Evolutionary conservation across 2,888 invertebrate genomes (phyloP).

Genomic region (Tholera decimalis): DNA sequence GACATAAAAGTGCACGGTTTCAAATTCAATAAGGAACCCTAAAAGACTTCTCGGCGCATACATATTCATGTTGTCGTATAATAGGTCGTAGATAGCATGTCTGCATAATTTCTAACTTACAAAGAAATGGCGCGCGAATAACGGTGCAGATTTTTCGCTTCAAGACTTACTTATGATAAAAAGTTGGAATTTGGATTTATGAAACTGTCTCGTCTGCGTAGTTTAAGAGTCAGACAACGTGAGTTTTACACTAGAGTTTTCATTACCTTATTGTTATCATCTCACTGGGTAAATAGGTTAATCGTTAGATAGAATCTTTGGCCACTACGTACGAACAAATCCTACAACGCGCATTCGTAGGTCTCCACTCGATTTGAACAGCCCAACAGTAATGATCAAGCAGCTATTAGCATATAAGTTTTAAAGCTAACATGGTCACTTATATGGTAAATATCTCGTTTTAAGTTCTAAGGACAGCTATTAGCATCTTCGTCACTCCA

Average conservation of each 20-base stretch:
- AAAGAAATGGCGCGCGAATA: conserved; percentile 71
- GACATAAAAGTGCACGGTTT: conserved; percentile 2
- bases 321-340: no score
- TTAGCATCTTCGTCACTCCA: no score
- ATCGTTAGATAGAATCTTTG: background rate
- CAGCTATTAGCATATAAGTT: no score
- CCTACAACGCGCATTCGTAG: no score
- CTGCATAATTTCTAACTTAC: conserved; percentile 74
- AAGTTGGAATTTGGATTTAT: conserved; percentile 24
- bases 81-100: conserved; percentile 57
- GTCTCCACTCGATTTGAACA: no score
- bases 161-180: conserved; percentile 62
- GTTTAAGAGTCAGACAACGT: background rate
- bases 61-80: conserved; percentile 70
- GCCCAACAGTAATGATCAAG: no score
- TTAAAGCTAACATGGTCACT: no score
- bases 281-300: background rate
- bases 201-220: background rate
- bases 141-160: conserved; percentile 67
- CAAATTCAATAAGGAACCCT: conserved; percentile 35
- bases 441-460: no score
- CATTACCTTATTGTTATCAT: background rate
- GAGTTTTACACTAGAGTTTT: background rate
- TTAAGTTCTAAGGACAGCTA: no score
- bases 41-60: conserved; percentile 46